Conservation (phyloP, 2,888 invertebrate genomes). For the Teleiodes luculella region DNA sequence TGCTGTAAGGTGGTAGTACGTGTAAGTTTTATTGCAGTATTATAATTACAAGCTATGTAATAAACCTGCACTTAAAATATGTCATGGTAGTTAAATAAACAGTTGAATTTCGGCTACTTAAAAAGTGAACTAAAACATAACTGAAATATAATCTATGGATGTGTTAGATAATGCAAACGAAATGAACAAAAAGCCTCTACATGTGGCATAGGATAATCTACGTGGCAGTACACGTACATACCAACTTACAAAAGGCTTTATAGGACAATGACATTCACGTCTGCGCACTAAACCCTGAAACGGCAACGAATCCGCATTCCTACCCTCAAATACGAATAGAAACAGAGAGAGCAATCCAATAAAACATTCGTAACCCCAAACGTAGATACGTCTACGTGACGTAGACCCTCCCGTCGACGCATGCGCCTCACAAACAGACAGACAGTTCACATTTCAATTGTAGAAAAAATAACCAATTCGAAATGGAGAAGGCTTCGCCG, state of each 20-base stretch:
- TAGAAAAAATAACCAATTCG: slow-evolving; percentile 78
- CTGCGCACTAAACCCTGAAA: slow-evolving; percentile 57
- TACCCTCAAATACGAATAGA: slow-evolving; percentile 68
- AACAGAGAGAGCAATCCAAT: slow-evolving; percentile 71
- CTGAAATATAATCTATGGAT: no score
- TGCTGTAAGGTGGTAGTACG: no score
- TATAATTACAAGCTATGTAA: no score
- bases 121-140: no score
- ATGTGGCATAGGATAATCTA: not conserved
- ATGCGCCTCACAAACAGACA: slow-evolving; percentile 66
- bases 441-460: slow-evolving; percentile 76
- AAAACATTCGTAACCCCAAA: slow-evolving; percentile 70
- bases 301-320: slow-evolving; percentile 62
- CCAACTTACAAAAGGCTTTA: not conserved
- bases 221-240: not conserved
- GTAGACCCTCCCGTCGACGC: slow-evolving; percentile 65
- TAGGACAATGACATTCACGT: slow-evolving; percentile 32
- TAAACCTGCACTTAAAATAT: no score
- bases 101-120: no score
- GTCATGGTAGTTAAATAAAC: no score
- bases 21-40: no score
- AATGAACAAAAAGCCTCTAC: no score
- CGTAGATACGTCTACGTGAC: slow-evolving; percentile 75
- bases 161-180: no score
- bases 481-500: slow-evolving; percentile 75